Conservation (phyloP, 1,140 invertebrate genomes). For the Agraylea sexmaculata region DNA sequence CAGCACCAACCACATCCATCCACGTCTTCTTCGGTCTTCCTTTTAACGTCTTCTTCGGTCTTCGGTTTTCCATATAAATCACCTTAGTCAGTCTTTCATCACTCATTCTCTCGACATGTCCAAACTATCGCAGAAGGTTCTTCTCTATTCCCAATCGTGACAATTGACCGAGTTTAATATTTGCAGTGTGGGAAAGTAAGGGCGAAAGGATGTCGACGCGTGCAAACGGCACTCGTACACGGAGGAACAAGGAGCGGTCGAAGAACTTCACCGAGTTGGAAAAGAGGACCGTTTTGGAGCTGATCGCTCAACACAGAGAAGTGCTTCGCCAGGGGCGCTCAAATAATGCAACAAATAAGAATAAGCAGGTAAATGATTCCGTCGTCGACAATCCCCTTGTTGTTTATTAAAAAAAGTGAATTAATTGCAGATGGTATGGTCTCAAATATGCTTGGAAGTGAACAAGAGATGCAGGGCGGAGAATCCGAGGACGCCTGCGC, state of each 20-base stretch:
- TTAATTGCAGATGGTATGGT: conserved; percentile 34
- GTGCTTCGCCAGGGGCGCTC: conserved; percentile 37
- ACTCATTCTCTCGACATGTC: too few species aligned
- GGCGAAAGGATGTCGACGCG: conserved; percentile 13
- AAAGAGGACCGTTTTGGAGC: conserved; percentile 37
- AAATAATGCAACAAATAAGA: conserved; percentile 39
- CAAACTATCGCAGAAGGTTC: too few species aligned
- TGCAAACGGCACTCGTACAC: conserved; percentile 24
- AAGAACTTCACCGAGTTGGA: conserved; percentile 41
- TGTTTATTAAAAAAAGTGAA: background rate
- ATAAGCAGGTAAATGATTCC: conserved; percentile 29
- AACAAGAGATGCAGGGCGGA: conserved; percentile 38
- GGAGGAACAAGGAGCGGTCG: conserved; percentile 37
- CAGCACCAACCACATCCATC: too few species aligned
- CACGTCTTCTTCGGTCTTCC: too few species aligned
- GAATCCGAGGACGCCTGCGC: conserved; percentile 36
- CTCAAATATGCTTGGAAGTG: conserved; percentile 39
- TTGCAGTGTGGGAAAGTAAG: too few species aligned
- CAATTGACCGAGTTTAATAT: too few species aligned
- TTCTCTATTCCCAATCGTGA: too few species aligned
- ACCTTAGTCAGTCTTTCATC: too few species aligned
- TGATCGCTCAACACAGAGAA: conserved; percentile 35
- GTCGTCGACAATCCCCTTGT: background rate
- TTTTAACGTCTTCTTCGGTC: too few species aligned
- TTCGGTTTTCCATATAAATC: too few species aligned